Evolutionary conservation across 2,797 vertebrate species (phyloP), one percentile per base, ranked within the genome.

Genomic region (Sebastes cheni): DNA sequence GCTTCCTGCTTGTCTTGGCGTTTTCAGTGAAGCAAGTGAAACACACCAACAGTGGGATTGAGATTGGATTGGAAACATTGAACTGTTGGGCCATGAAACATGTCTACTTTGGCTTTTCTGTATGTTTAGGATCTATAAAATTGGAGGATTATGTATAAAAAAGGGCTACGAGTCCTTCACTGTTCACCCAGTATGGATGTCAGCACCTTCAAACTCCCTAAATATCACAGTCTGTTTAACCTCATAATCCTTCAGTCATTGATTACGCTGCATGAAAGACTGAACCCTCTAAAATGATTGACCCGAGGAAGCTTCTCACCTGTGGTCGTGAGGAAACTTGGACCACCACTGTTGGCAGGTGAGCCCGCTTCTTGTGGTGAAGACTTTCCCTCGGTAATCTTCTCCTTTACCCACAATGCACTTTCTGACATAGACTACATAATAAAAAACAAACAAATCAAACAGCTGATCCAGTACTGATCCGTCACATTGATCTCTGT

Each of bases 281-380:
- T 8, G 10, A 25, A 59, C 22, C 67, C 11, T 30, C 27, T 30
- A 5, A 72, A 22, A 9, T 1, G 58, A 54, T 50, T 6, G 34
- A 46, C 30, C 22, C 3, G 36, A 27, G 64, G 36, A 66, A 20
- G 11, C 0, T 6, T 79, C 79, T 92, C 91, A 99, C 97, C 96
- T 98, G 95, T 98, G 98, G 60, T 98, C 97, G 1, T 99, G 97
- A 12, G 98, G 98, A 64, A 97, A 97, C 29, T 95, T 98, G 67
- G 95, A 96, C 87, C 93, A 96, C 98, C 98, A 99, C 54, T 90
- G 96, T 69, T 99, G 98, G 83, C 98, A 99, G 72, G 81, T 95
- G 86, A 96, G 93, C 2, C 96, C 96, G 2, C 93, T 96, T 62
- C 80, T 91, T 0, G 98, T 99, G 1, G 52, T 92, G 62, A 95